phyloP scores from a whole-genome alignment of 1,140 invertebrate genomes.

The Halesus radiatus region DNA sequence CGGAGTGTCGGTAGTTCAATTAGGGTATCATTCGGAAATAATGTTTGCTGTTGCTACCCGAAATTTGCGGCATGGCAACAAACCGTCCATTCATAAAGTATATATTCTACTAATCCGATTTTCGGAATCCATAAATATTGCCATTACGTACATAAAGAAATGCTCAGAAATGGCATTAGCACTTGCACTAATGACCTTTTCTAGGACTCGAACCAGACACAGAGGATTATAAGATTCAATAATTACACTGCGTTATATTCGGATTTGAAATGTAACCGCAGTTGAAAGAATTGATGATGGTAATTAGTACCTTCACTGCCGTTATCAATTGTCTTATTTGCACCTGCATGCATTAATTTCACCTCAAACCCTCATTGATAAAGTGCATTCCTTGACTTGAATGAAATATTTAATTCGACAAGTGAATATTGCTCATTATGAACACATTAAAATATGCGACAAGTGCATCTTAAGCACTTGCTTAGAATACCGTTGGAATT shows the following conservation, averaged over 20 bases:
- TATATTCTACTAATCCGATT: not conserved
- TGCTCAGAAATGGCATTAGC: not conserved
- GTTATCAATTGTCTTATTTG: not conserved
- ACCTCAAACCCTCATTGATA: not conserved
- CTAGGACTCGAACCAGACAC: not conserved
- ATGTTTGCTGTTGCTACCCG: not conserved
- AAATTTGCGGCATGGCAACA: not conserved
- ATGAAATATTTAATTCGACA: not conserved
- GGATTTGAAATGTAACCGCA: not conserved
- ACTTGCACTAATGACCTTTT: not conserved
- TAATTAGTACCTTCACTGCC: not conserved
- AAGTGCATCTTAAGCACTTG: not conserved
- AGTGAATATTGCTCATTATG: not conserved
- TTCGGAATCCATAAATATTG: conserved; percentile 31
- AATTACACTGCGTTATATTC: not conserved
- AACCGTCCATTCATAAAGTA: not conserved
- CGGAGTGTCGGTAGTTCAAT: no score
- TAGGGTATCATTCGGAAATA: not conserved
- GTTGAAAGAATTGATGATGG: not conserved
- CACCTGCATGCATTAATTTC: not conserved
- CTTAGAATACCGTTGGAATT: not conserved
- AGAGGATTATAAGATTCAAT: not conserved
- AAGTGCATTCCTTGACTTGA: not conserved
- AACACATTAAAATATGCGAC: not conserved
- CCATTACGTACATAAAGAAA: not conserved